phyloP scores from a whole-genome alignment of 2,888 invertebrate species.

The Noctua comes region DNA sequence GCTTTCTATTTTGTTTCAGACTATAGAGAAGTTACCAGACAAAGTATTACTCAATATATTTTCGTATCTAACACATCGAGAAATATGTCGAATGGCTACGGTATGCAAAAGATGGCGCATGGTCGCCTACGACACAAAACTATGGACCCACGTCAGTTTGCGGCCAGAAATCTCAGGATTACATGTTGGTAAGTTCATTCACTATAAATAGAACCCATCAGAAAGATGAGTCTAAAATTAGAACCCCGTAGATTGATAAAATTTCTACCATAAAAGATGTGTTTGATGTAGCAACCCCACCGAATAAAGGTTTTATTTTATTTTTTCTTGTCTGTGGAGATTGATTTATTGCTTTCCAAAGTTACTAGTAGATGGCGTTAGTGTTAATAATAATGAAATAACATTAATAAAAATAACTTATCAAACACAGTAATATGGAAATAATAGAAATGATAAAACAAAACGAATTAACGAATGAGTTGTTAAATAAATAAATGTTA shows the following conservation, averaged over 20 bases:
- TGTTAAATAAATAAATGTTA: no score
- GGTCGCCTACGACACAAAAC: constrained; percentile 97
- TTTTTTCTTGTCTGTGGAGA: constrained; percentile 18
- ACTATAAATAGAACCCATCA: constrained; percentile 43
- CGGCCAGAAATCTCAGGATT: constrained; percentile 99
- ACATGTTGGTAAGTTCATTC: constrained; percentile 92
- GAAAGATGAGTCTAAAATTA: constrained; percentile 30
- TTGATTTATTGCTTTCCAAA: neutral
- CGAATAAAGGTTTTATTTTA: neutral
- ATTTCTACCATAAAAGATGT: constrained; percentile 54
- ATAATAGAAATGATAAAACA: neutral
- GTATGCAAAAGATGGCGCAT: constrained; percentile 99
- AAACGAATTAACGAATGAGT: no score
- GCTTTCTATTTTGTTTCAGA: constrained; percentile 90
- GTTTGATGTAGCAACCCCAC: constrained; percentile 43
- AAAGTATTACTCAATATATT: constrained; percentile 98
- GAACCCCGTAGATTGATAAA: neutral
- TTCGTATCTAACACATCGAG: constrained; percentile 97
- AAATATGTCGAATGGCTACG: constrained; percentile 97
- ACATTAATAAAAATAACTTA: no score
- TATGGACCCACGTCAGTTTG: constrained; percentile 99
- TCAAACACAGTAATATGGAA: neutral
- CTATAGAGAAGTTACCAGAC: constrained; percentile 98
- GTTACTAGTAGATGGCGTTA: constrained; percentile 52
- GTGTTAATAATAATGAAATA: neutral